Evolutionary conservation across 2,113 vertebrate species (phyloP), one percentile per base, ranked within the genome.

Genomic region (Macroglossus sobrinus): DNA sequence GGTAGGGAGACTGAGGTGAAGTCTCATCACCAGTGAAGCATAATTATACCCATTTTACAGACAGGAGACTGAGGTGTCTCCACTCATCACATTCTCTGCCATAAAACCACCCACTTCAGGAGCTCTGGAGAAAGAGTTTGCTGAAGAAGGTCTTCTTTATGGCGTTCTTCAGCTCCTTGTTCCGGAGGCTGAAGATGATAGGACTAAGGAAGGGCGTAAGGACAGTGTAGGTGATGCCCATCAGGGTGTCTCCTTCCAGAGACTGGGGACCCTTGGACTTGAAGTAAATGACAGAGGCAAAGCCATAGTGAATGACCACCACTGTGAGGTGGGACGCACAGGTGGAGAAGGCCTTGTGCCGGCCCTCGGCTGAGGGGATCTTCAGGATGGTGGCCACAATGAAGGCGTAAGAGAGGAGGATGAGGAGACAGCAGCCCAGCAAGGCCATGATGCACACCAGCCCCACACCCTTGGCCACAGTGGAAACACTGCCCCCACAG

Each of bases 201-300:
- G 97, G 98, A 19, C 97, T 98, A n/a, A 98, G 95, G 53, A 97
- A 97, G 74, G 98, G 98, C 0, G 97, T 98, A 89, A 98, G 88
- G n/a, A 98, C 64, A 0, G 85, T 97, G 26, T 98, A 98, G 33
- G 96, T 94, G 50, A 91, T 38, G 3, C 69, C 97, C 90, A 98
- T 95, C 7, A 98, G 11, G 33, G 90, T 97, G 63, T 95, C 89
- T 0, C 93, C 74, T 72, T 97, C 89, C 43, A 82, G 63, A 15
- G 91, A 57, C 10, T 95, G 80, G 1, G 72, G 85, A 19, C 92
- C 59, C 57, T 92, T 97, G 84, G 94, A 64, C 69, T 96, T 97
- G 55, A 97, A 53, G 47, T 97, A 97, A 71, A 97, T 81, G 40
- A 97, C 72, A 24, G 95, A 93, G 33, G 96, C 95, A 13, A 94